Evolutionary conservation across 2,113 vertebrate species (phyloP).

Genomic region (Daubentonia madagascariensis): DNA sequence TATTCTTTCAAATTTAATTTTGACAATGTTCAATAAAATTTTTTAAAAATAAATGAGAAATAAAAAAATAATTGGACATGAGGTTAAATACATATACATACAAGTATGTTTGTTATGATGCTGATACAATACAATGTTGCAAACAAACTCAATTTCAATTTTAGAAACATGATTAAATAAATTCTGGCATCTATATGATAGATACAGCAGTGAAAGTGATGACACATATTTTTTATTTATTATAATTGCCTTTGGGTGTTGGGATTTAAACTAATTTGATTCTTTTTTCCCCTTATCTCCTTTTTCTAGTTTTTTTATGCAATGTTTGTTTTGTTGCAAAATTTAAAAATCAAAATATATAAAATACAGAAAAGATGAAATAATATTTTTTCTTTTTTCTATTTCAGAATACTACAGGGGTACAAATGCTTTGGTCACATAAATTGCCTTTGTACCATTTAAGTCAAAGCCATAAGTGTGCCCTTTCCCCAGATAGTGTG

Average conservation of each 20-base stretch:
- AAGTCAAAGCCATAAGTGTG: too few relatives aligned
- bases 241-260: not conserved
- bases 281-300: not conserved
- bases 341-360: not conserved
- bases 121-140: not conserved
- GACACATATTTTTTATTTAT: not conserved
- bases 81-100: not conserved
- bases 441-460: too few relatives aligned
- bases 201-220: not conserved
- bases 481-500: too few relatives aligned
- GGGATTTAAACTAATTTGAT: not conserved
- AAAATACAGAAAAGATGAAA: not conserved
- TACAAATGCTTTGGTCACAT: too few relatives aligned
- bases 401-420: too few relatives aligned
- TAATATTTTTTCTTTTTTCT: not conserved
- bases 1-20: not conserved
- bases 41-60: not conserved
- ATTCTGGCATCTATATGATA: not conserved
- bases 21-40: not conserved
- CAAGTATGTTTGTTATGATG: not conserved
- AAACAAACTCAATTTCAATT: not conserved
- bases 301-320: not conserved
- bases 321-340: not conserved
- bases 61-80: not conserved
- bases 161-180: not conserved